These are phyloP conservation scores for Climacteris rufus DNA, from an alignment of 2,113 vertebrate genomes.

Conservation along the genomic window DNA sequence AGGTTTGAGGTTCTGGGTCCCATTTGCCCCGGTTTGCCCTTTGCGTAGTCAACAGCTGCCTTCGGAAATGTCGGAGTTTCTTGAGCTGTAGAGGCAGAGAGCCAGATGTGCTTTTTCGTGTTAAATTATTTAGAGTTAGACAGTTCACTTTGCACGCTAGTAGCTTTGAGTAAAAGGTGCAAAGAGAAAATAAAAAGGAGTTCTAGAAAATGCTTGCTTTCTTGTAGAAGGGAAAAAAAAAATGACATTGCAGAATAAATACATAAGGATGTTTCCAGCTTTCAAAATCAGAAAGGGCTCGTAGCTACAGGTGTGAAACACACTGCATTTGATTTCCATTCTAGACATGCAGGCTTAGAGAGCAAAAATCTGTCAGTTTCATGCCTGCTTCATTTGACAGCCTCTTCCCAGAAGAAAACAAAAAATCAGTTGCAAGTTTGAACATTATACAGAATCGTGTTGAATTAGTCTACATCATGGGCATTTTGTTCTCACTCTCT, in stretches of 20 bases:
- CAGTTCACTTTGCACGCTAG: not conserved
- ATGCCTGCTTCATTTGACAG: not conserved
- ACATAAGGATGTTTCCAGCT: not conserved
- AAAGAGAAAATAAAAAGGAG: not conserved
- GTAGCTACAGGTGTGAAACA: not conserved
- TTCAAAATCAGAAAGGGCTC: not conserved
- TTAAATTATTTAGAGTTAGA: not conserved
- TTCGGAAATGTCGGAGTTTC: not conserved
- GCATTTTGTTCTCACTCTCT: not conserved
- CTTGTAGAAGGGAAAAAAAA: not conserved
- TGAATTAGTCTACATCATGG: not conserved
- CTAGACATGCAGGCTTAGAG: not conserved
- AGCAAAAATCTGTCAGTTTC: not conserved
- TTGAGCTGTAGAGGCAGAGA: not conserved
- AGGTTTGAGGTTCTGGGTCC: not conserved
- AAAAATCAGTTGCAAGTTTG: not conserved
- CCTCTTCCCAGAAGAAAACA: not conserved
- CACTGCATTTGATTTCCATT: not conserved
- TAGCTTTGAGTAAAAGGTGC: not conserved
- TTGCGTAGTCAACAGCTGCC: not conserved
- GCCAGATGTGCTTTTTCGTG: not conserved
- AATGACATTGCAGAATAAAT: rapidly evolving
- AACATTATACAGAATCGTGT: not conserved
- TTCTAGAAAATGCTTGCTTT: rapidly evolving
- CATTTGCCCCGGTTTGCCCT: not conserved